phyloP scores from a whole-genome alignment of 2,888 invertebrate species.

The Acleris cristana region DNA sequence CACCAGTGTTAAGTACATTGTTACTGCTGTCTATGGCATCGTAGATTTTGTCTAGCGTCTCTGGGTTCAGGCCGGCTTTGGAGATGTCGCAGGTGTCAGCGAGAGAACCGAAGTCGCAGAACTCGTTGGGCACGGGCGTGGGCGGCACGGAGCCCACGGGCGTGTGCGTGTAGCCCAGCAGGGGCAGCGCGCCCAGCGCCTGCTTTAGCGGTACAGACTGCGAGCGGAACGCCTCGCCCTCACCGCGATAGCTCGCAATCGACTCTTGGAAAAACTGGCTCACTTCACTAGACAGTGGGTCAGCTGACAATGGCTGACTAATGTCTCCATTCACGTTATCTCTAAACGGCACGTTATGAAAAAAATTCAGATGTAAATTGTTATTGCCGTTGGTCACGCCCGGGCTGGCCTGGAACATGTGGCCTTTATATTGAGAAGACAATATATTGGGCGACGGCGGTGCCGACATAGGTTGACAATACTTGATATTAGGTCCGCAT shows the following conservation, averaged over 20 bases:
- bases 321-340: conserved; percentile 74
- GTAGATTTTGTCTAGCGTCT: conserved; percentile 87
- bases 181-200: conserved; percentile 72
- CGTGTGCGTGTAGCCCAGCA: conserved; percentile 77
- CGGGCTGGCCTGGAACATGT: conserved; percentile 74
- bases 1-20: conserved; percentile 67
- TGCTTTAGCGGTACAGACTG: conserved; percentile 91
- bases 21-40: conserved; percentile 84
- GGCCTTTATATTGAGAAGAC: conserved; percentile 74
- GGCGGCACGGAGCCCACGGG: conserved; percentile 87
- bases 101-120: conserved; percentile 87
- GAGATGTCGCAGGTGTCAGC: conserved; percentile 83
- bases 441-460: conserved; percentile 87
- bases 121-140: conserved; percentile 88
- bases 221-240: conserved; percentile 84
- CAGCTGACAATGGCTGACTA: conserved; percentile 71
- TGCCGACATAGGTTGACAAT: conserved; percentile 85
- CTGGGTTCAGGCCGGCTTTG: conserved; percentile 79
- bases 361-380: conserved; percentile 73
- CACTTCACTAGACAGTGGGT: conserved; percentile 84
- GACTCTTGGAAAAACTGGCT: conserved; percentile 85
- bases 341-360: conserved; percentile 70
- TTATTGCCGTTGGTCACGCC: conserved; percentile 69
- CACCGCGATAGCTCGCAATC: conserved; percentile 66
- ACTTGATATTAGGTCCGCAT: conserved; percentile 62